Base-by-base conservation (phyloP, 1,140 invertebrate genomes). In the Steinernema feltiae region DNA sequence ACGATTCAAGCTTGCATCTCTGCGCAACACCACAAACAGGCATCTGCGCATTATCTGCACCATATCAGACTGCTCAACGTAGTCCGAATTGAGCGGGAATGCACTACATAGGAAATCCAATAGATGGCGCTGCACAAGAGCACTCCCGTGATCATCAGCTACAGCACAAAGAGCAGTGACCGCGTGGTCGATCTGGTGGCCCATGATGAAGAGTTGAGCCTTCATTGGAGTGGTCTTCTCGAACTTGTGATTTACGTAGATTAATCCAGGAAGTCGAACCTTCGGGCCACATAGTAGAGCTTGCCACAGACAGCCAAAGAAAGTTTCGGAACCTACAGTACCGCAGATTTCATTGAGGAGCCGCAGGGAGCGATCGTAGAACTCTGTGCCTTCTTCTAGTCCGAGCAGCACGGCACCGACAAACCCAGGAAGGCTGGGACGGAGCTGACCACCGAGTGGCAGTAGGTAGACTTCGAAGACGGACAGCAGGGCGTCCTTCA, bases 401-500 rank as follows among this genome's bases (percentile, higher is more conserved):
- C 93, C 94, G 48, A 93, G 91, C 70, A 97, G 87, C 73, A 93
- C 90, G 0, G 92, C 93, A 78, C 91, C 92, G 0, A 95, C 86
- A 85, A 97, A 93, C 18, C 94, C 94, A 87, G 92, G 92, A 7
- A 97, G 87, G 1, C 92, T 93, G 17, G 94, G 94, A 71, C 92
- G 89, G 24, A 97, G 88, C 79, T 91, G 89, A 79, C 91, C 90
- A 32, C 92, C 91, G 48, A 97, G 88, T 15, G 93, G 92, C 30
- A 96, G 90, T 89, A 97, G 94, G 87, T 95, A 93, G 21, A 90
- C 93, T 88, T 97, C 94, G 86, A 95, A 97, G 72, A 97, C 90
- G n/a, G 90, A 91, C 72, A 97, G 86, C 48, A 97, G 88, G 1
- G 90, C 89, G 15, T 93, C 92, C 82, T 93, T 91, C 7, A 94